Conservation (phyloP, 2,113 vertebrate genomes). For the Myrmecobius fasciatus region DNA sequence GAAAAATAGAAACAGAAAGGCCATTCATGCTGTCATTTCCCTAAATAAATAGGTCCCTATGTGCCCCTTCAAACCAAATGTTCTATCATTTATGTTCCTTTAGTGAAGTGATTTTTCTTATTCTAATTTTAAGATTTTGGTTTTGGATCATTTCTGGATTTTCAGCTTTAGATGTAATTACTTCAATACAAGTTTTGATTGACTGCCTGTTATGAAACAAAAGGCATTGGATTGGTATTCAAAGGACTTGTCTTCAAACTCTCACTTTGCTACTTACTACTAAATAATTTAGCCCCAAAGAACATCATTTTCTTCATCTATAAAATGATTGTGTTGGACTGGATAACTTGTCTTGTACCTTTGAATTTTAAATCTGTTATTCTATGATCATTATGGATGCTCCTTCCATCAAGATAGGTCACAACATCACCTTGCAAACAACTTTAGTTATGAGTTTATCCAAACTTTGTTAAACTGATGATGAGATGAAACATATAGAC, state of each 20-base stretch:
- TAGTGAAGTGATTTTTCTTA: background rate
- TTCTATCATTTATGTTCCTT: too few species aligned
- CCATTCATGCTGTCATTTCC: background rate
- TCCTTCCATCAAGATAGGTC: background rate
- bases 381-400: background rate
- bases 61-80: background rate
- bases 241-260: background rate
- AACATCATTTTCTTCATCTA: background rate
- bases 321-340: background rate
- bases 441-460: background rate
- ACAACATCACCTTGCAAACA: background rate
- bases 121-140: background rate
- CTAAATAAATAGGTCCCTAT: background rate
- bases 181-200: background rate
- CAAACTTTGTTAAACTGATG: background rate
- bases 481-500: background rate
- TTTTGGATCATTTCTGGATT: background rate
- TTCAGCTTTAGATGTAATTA: background rate
- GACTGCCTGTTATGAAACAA: background rate
- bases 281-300: background rate
- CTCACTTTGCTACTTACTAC: background rate
- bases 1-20: conserved; percentile 24
- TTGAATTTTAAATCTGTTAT: background rate
- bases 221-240: background rate
- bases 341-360: background rate